Base-by-base conservation (phyloP, 2,113 vertebrate genomes). In the Gulo gulo region DNA sequence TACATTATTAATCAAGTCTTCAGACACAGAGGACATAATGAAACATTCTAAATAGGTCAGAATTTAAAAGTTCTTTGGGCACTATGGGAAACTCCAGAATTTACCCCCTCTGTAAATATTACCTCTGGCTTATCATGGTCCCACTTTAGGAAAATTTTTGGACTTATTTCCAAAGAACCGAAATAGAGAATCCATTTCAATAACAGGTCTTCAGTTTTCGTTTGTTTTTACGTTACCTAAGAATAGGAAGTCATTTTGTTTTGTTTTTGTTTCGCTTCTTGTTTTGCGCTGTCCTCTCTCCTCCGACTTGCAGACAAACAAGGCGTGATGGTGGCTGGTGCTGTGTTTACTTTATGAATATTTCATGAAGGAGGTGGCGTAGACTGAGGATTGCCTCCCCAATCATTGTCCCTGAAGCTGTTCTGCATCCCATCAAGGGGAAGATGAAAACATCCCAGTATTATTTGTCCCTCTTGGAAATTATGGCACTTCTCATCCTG, bases 341-440 rank as follows among this genome's bases (percentile, higher is more conserved):
- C 88, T 18, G 29, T 93, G 73, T 97, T 65, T 92, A 6, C 79
- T 98, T 96, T 86, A 87, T 92, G 76, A 79, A 50, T 79, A 79
- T 79, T 79, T 79, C 76, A 50, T 78, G 55, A 93, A 88, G 0
- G 31, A 93, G 21, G 6, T 67, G 69, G 96, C 74, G 2, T 31
- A 71, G 52, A 93, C 97, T 91, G 91, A 73, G 4, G 16, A 31
- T 26, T 88, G 63, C 1, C 18, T 69, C 29, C 21, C 90, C 88
- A 91, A 4, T 4, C 6, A 23, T 31, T 50, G 2, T 23, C 52
- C 95, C 23, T 92, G 57, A 61, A 95, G 73, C 23, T 39, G 3
- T 52, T 86, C 3, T 23, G 9, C 57, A 90, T 76, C 23, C 93
- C 47, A n/a, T 50, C 47, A 94, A 89, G 52, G 63, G 92, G 95